A percentile compares a stretch with the other conserved stretches of the same genome.
Conservation (phyloP, 2,888 invertebrate genomes). For the Phortica okadai region DNA sequence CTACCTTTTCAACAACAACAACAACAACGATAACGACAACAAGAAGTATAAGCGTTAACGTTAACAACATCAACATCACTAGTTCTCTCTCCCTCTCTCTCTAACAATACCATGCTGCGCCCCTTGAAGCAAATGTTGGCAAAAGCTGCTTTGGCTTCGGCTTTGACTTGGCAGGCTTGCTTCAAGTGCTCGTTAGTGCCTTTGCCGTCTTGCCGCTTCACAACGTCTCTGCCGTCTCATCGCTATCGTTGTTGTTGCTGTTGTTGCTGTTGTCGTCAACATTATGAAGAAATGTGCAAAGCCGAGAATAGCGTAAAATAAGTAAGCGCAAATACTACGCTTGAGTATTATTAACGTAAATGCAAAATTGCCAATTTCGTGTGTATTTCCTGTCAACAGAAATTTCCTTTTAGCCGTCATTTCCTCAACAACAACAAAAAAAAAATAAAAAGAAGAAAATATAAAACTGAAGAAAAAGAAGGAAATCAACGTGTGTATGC, state of each 20-base stretch:
- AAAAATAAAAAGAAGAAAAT: slow-evolving; percentile 16
- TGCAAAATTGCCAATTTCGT: slow-evolving; percentile 77
- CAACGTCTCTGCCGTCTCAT: background rate
- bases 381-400: slow-evolving; percentile 77
- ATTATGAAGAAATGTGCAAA: background rate
- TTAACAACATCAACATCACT: background rate
- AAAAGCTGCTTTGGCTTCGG: too few species aligned
- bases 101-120: too few species aligned
- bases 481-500: too few species aligned
- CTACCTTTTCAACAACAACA: background rate
- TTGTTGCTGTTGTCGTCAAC: background rate
- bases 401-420: slow-evolving; percentile 61
- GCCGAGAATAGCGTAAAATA: slow-evolving; percentile 9
- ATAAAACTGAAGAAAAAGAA: background rate
- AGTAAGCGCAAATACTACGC: slow-evolving; percentile 59
- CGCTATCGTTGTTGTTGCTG: background rate
- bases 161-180: background rate
- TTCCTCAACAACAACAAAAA: background rate
- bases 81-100: too few species aligned
- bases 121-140: too few species aligned
- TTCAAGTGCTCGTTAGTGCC: background rate
- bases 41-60: background rate
- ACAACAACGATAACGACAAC: background rate
- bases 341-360: slow-evolving; percentile 76
- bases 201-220: background rate